phyloP scores from a whole-genome alignment of 1,140 invertebrate species.

The Drosophila biarmipes region DNA sequence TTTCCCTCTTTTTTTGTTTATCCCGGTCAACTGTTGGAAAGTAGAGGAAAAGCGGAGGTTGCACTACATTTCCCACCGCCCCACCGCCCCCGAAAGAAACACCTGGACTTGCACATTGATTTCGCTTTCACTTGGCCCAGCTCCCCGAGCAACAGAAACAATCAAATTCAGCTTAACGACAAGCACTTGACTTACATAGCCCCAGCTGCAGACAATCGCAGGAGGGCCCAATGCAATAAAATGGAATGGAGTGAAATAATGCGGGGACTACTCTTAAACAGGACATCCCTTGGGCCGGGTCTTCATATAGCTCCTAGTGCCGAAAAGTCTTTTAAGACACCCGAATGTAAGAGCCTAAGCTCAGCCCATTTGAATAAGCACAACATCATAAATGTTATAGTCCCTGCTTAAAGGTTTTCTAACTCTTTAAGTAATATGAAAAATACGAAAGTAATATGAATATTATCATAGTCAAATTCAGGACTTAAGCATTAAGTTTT shows the following conservation, averaged over 20 bases:
- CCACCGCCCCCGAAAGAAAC: neutral
- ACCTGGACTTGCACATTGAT: conserved; percentile 13
- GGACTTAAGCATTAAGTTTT: no score
- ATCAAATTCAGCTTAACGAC: conserved; percentile 56
- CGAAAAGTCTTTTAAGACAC: no score
- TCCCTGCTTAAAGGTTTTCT: no score
- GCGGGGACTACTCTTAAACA: neutral
- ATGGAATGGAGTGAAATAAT: no score
- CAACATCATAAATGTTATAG: no score
- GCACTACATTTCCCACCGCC: neutral
- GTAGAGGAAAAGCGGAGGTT: neutral
- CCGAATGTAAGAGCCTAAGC: no score
- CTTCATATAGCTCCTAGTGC: no score
- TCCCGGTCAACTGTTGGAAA: conserved; percentile 38
- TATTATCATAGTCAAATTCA: no score
- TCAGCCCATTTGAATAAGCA: no score
- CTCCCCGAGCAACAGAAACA: conserved; percentile 35
- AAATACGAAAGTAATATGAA: no score
- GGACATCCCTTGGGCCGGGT: neutral
- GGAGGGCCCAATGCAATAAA: neutral
- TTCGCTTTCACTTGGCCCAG: conserved; percentile 6
- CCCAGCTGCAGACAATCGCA: neutral
- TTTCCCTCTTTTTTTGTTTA: neutral
- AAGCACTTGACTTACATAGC: conserved; percentile 35
- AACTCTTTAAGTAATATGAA: no score